Conservation (phyloP, 2,113 vertebrate species). For the Sander lucioperca region DNA sequence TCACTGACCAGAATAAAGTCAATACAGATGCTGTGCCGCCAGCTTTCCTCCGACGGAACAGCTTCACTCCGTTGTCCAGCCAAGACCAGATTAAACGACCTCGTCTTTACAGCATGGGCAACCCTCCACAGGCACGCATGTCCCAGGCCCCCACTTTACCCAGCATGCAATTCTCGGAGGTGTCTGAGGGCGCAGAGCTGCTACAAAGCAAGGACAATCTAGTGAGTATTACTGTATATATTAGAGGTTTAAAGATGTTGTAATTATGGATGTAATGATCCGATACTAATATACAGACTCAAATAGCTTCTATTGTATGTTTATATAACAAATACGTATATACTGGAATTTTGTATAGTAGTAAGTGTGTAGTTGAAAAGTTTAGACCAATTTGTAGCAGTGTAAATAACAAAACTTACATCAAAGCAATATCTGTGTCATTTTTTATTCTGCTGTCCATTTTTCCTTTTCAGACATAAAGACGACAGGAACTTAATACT, state of each 20-base stretch:
- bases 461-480: too few species aligned
- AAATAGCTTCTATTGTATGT: too few species aligned
- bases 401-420: too few species aligned
- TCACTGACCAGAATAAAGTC: conserved; percentile 81
- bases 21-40: conserved; percentile 73
- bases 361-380: too few species aligned
- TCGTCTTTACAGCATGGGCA: conserved; percentile 91
- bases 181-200: conserved; percentile 82
- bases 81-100: conserved; percentile 89
- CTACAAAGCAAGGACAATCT: conserved; percentile 84
- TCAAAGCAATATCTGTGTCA: too few species aligned
- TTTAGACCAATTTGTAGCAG: too few species aligned
- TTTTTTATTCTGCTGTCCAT: too few species aligned
- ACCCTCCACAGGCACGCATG: conserved; percentile 75
- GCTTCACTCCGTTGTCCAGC: conserved; percentile 93
- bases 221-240: background rate
- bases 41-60: conserved; percentile 90
- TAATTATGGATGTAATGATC: too few species aligned
- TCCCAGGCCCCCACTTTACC: conserved; percentile 74
- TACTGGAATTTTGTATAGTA: too few species aligned
- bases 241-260: background rate
- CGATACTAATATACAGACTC: too few species aligned
- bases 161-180: conserved; percentile 81
- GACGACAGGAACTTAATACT: too few species aligned
- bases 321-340: too few species aligned